Conservation (phyloP, 2,888 invertebrate genomes). For the Cecidostiba fungosa region DNA sequence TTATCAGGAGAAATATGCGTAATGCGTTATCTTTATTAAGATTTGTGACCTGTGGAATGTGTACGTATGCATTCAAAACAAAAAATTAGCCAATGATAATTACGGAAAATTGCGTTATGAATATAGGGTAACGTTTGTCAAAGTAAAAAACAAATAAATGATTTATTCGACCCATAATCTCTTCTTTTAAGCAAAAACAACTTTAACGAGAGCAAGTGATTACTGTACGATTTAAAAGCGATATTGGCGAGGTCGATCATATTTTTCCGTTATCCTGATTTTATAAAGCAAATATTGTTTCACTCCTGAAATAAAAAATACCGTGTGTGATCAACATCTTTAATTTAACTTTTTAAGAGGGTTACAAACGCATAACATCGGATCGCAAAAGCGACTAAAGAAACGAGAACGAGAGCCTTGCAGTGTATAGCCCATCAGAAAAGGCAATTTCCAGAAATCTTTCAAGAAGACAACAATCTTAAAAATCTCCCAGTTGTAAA, state of each 20-base stretch:
- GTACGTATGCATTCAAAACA: neutral
- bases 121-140: neutral
- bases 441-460: too few relatives aligned
- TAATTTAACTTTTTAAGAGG: neutral
- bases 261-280: too few relatives aligned
- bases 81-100: neutral
- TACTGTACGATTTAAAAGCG: too few relatives aligned
- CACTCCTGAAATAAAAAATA: neutral
- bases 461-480: constrained; percentile 23
- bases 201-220: too few relatives aligned
- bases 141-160: neutral
- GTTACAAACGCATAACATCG: neutral
- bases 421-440: too few relatives aligned
- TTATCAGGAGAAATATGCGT: constrained; percentile 17
- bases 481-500: neutral
- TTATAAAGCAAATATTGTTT: too few relatives aligned
- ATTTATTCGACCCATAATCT: neutral
- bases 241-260: too few relatives aligned
- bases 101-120: neutral
- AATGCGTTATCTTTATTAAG: constrained; percentile 28
- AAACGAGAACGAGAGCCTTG: constrained; percentile 12
- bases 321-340: neutral
- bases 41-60: constrained; percentile 9
- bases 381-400: too few relatives aligned
- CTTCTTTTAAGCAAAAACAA: too few relatives aligned